Evolutionary conservation across 2,113 vertebrate genomes (phyloP), one percentile per base, ranked within the genome.

Genomic region (Anoplopoma fimbria): DNA sequence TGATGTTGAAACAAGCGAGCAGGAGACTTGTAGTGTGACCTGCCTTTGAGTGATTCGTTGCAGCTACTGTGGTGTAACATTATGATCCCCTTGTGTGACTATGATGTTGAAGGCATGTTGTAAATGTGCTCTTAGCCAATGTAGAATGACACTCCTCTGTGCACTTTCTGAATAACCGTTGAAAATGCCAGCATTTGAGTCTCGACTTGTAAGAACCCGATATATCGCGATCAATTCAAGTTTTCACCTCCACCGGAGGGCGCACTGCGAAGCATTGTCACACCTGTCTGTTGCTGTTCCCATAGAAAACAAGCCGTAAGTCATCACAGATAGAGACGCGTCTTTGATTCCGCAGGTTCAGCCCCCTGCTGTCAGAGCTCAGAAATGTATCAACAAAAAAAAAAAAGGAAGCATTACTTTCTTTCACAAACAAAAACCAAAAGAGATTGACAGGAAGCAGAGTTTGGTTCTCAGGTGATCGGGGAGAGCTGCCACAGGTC

Each of bases 171-270:
- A 89, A 87, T 58, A 91, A 81, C 84, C 25, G 74, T 88, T 82
- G 79, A 91, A 89, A 91, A 93, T 90, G 93, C 92, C 93, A 95
- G 90, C 93, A 93, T 93, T 89, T 90, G 65, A 85, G 77, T 84
- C 77, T 84, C 57, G 40, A 88, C 81, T 72, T 90, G 77, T 87
- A 80, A 84, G 53, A 89, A 88, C 36, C 70, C 71, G 34, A 60
- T 76, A 76, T 79, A 60, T 87, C 69, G 86, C 65, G 63, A 88
- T 85, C 84, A 86, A 88, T 78, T 87, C 83, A 58, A 77, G 74
- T 58, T 40, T 72, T 40, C 49, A 62, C 51, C 79, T 76, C 69
- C 81, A n/a, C 64, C 53, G 62, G 65, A 70, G 81, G 70, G 55
- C 42, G 53, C 64, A 47, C 64, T 61, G 81, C 62, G 51, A 78